These are phyloP conservation scores for Nanorana parkeri DNA, from an alignment of 2,113 vertebrate species.

Conservation along the genomic window DNA sequence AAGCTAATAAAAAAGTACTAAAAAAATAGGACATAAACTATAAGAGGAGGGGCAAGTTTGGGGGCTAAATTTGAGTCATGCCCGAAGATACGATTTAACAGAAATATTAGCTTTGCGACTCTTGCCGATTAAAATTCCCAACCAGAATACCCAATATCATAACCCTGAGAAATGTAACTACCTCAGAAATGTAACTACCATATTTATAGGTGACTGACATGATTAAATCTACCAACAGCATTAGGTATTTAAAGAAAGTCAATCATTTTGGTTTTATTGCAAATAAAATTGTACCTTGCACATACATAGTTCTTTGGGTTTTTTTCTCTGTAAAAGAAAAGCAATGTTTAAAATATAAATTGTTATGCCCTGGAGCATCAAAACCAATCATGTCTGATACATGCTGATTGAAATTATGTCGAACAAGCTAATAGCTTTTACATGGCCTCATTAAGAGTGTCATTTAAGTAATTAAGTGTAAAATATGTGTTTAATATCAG, in stretches of 20 bases:
- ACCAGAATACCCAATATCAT: too few relatives aligned
- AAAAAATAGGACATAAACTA: too few relatives aligned
- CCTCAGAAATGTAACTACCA: too few relatives aligned
- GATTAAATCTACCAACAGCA: too few relatives aligned
- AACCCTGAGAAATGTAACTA: too few relatives aligned
- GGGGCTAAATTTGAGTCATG: too few relatives aligned
- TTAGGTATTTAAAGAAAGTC: background rate
- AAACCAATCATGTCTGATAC: slow-evolving; percentile 38
- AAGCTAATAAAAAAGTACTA: too few relatives aligned
- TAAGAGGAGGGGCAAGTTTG: too few relatives aligned
- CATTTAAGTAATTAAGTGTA: slow-evolving; percentile 44
- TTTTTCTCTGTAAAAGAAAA: slow-evolving; percentile 4
- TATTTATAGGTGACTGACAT: too few relatives aligned
- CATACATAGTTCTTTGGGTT: background rate
- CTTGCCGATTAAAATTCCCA: too few relatives aligned
- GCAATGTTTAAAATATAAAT: slow-evolving; percentile 31
- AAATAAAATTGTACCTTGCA: background rate
- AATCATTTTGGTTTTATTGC: background rate
- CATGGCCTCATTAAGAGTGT: slow-evolving; percentile 42
- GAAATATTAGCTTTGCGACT: too few relatives aligned
- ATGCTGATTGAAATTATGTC: slow-evolving; percentile 48
- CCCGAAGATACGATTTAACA: too few relatives aligned
- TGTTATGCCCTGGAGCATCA: slow-evolving; percentile 39
- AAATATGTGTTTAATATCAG: slow-evolving; percentile 43
- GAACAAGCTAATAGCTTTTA: slow-evolving; percentile 51